phyloP scores from a whole-genome alignment of 2,888 invertebrate genomes.

The Odontomyia ornata region DNA sequence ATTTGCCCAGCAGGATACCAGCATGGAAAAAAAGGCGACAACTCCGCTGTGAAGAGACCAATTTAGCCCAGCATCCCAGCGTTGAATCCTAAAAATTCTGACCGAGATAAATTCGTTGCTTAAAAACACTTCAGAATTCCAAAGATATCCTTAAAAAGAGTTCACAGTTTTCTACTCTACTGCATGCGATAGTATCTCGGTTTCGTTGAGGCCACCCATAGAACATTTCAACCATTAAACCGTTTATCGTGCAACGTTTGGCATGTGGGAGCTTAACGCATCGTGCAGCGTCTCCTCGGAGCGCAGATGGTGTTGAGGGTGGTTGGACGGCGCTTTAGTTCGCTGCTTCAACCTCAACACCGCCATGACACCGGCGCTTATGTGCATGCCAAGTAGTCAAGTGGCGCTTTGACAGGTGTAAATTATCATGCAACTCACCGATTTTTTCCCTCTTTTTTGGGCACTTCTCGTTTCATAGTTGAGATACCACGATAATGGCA shows the following conservation, averaged over 20 bases:
- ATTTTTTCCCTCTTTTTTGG: constrained; percentile 36
- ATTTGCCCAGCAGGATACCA: not conserved
- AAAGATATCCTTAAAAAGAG: constrained; percentile 21
- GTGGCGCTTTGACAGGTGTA: constrained; percentile 44
- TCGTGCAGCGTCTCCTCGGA: not conserved
- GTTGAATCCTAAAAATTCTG: not conserved
- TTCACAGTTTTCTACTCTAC: constrained; percentile 36
- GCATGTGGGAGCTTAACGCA: constrained; percentile 16
- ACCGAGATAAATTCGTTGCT: constrained; percentile 14
- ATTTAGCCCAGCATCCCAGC: not conserved
- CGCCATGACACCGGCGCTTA: constrained; percentile 26
- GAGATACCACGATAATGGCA: constrained; percentile 42
- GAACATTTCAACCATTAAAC: constrained; percentile 30
- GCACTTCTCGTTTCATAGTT: constrained; percentile 40
- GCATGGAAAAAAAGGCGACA: not conserved
- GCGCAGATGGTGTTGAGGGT: not conserved
- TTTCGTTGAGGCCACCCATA: constrained; percentile 5
- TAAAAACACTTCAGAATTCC: constrained; percentile 26
- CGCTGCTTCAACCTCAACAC: constrained; percentile 25
- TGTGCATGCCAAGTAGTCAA: constrained; percentile 43
- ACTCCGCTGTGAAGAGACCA: not conserved
- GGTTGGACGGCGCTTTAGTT: not conserved
- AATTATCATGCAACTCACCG: constrained; percentile 43
- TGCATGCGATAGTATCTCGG: constrained; percentile 32
- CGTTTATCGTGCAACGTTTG: constrained; percentile 27